Conservation (phyloP, 2,888 invertebrate genomes). For the Tribolium freemani region DNA sequence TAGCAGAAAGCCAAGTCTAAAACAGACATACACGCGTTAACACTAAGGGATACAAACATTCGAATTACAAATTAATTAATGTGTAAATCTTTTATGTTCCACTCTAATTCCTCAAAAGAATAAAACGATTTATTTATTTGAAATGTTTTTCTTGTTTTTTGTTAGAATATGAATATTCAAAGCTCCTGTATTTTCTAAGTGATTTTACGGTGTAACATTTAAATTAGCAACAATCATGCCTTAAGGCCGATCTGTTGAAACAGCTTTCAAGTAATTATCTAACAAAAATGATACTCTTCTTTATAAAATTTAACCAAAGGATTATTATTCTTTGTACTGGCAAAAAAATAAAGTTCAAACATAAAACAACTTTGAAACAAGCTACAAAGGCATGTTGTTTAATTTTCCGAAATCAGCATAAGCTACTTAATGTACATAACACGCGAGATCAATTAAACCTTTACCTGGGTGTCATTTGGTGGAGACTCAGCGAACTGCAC, state of each 20-base stretch:
- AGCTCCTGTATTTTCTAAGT: not conserved
- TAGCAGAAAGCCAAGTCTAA: not conserved
- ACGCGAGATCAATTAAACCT: conserved; percentile 10
- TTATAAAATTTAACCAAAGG: conserved; percentile 12
- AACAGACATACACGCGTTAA: conserved; percentile 12
- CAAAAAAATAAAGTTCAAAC: not conserved
- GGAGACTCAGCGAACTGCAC: not conserved
- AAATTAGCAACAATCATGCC: not conserved
- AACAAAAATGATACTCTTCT: not conserved
- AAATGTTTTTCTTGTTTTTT: conserved; percentile 18
- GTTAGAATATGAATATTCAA: conserved; percentile 9
- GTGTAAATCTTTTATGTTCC: conserved; percentile 31
- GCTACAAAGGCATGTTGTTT: not conserved
- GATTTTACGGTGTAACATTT: not conserved
- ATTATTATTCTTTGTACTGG: conserved; percentile 4
- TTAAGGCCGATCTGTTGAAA: not conserved
- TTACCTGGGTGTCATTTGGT: conserved; percentile 8
- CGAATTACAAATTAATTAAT: conserved; percentile 25
- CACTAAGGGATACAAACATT: conserved; percentile 18
- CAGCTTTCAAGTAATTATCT: not conserved
- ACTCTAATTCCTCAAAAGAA: conserved; percentile 28
- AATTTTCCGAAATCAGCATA: not conserved
- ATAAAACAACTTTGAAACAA: not conserved
- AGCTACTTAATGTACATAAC: not conserved
- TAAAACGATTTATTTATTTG: conserved; percentile 30